Conservation (phyloP, 23 tunicate genomes). For the Pegea sp. region DNA sequence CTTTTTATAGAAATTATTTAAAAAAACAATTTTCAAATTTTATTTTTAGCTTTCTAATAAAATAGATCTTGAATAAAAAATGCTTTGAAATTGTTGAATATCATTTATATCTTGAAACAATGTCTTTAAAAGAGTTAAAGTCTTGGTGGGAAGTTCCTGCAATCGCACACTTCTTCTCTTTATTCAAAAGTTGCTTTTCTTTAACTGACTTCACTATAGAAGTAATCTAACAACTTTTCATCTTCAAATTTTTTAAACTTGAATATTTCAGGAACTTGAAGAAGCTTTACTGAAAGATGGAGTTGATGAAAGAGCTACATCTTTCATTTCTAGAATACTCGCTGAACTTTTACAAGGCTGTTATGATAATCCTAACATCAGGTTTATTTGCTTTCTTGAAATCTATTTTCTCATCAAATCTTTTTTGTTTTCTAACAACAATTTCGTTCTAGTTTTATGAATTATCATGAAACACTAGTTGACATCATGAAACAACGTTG, state of each 20-base stretch:
- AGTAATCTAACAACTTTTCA: conserved; percentile 8
- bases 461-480: conserved; percentile 57
- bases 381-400: too few relatives aligned
- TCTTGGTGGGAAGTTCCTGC: conserved; percentile 99
- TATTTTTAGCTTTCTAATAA: too few relatives aligned
- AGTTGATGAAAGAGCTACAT: conserved; percentile 46
- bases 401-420: background rate
- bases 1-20: too few relatives aligned
- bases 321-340: conserved; percentile 42
- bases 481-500: conserved; percentile 71
- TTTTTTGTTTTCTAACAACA: background rate
- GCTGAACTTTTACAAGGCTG: conserved; percentile 69
- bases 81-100: too few relatives aligned
- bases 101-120: background rate
- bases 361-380: conserved; percentile 60
- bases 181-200: conserved; percentile 77
- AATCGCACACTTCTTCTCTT: conserved; percentile 86
- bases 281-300: conserved; percentile 53
- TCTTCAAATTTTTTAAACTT: background rate
- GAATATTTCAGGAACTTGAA: conserved; percentile 91
- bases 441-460: conserved; percentile 24
- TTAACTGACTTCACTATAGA: conserved; percentile 75
- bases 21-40: too few relatives aligned
- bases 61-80: too few relatives aligned
- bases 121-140: conserved; percentile 39